Base-by-base conservation (phyloP, 2,888 invertebrate genomes). In the Temnothorax rugatulus region DNA sequence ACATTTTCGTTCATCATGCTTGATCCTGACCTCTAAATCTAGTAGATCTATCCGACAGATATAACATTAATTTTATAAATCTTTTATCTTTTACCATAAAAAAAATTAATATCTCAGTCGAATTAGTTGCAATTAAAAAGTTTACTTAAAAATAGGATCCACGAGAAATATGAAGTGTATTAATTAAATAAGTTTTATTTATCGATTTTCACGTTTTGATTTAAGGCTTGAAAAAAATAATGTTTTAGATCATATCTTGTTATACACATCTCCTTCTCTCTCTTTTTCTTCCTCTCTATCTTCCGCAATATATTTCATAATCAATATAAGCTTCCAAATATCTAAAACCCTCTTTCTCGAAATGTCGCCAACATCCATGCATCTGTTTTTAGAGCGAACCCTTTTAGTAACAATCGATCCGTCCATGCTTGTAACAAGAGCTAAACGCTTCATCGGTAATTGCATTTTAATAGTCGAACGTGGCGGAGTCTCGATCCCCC, bases 401-500 rank as follows among this genome's bases (percentile, higher is more conserved):
- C 18, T 34, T 66, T 76, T 21, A 3, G 21, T 15, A 11, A 34
- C 68, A 66, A 75, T 76, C 68, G 68, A 61, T 66, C 71, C 71
- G 15, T 11, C 21, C 18, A n/a, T 29, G 44, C 64, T 21, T 34
- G 4, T 47, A 63, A 64, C 63, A 47, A 64, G 47, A 18, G 25
- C 38, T 38, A 66, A 50, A 76, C 34, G 68, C 21, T 47, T 50
- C 29, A 66, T 76, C 50, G 34, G 68, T 66, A 76, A 76, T 76
- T 44, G 21, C 50, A 34, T 76, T 76, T 76, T 76, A 76, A 76
- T 76, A 76, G 47, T 47, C 15, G 18, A 44, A 64, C 21, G 21
- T 25, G 21, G 34, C 34, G 15, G 47, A 11, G 34, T 38, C 34
- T 44, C 59, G 25, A 8, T 47, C 4, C 25, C 69, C n/a, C 54